Percentiles rank a stretch among this genome's conserved stretches.
Conservation (phyloP, 2,888 invertebrate species). For the Leptopilina syphax region DNA sequence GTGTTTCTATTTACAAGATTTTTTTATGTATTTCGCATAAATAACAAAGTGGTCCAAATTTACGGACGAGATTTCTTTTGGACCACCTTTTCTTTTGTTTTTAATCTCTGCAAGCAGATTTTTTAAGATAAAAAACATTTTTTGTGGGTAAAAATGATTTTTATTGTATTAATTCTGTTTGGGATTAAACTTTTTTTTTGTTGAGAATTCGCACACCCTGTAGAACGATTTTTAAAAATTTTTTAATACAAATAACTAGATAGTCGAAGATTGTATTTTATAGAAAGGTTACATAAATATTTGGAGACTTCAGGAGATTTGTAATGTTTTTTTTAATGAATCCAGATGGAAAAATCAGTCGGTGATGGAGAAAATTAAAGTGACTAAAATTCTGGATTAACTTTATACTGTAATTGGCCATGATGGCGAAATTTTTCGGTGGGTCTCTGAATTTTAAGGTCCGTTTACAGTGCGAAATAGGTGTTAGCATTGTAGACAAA, state of each 20-base stretch:
- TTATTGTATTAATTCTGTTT: not conserved
- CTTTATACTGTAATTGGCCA: not conserved
- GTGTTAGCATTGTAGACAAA: not conserved
- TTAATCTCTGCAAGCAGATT: conserved; percentile 10
- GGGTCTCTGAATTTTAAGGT: not conserved
- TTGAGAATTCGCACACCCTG: conserved; percentile 31
- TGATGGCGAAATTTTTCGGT: not conserved
- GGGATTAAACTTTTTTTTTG: not conserved
- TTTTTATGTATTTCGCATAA: not conserved
- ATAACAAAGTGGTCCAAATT: conserved; percentile 15
- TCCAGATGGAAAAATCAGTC: not conserved
- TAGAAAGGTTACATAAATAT: not conserved
- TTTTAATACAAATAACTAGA: not conserved
- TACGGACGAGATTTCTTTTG: not conserved
- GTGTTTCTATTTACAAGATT: conserved; percentile 38
- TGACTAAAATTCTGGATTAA: not conserved
- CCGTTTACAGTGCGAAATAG: too few species aligned
- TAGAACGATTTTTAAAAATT: conserved; percentile 32
- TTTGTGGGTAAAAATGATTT: too few species aligned
- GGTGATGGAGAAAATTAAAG: not conserved
- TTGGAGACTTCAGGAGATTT: not conserved
- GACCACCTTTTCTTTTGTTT: conserved; percentile 8
- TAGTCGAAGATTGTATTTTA: not conserved
- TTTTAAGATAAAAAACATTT: not conserved
- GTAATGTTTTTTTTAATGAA: not conserved